These are phyloP conservation scores for Acanthurus tractus DNA, from an alignment of 2,797 vertebrate genomes.

Conservation along the genomic window DNA sequence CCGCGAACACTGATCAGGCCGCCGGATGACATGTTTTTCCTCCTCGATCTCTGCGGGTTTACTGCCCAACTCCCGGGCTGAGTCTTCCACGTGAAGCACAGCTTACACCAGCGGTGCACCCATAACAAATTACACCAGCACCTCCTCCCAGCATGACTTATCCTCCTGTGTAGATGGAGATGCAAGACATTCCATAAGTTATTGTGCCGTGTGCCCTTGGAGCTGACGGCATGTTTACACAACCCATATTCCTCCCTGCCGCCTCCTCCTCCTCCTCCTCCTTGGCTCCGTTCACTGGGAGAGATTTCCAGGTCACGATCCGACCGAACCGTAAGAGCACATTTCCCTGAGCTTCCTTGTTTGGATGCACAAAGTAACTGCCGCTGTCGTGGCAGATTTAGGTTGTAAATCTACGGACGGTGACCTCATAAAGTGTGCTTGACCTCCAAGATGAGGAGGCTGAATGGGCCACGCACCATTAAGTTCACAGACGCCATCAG, in stretches of 20 bases:
- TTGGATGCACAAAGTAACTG: conserved; percentile 53
- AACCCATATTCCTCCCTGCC: conserved; percentile 59
- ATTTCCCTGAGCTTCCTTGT: conserved; percentile 43
- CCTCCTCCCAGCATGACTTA: conserved; percentile 63
- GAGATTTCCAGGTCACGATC: conserved; percentile 58
- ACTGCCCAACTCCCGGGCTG: conserved; percentile 39
- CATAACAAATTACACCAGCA: conserved; percentile 64
- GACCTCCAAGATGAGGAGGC: conserved; percentile 74
- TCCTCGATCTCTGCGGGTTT: conserved; percentile 36
- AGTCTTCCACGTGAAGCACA: conserved; percentile 46
- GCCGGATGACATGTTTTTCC: conserved; percentile 35
- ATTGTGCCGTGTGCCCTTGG: conserved; percentile 67
- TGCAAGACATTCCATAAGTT: conserved; percentile 71
- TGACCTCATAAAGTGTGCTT: conserved; percentile 80
- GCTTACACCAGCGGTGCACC: conserved; percentile 50
- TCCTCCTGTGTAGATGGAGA: conserved; percentile 60
- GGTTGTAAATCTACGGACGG: conserved; percentile 70
- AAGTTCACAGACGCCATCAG: conserved; percentile 71
- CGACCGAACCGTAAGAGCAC: conserved; percentile 26
- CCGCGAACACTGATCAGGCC: conserved; percentile 36
- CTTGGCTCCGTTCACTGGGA: conserved; percentile 49
- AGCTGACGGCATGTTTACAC: conserved; percentile 71
- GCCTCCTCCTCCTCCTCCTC: conserved; percentile 37
- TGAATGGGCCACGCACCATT: conserved; percentile 78
- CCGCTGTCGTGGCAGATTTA: conserved; percentile 59